phyloP scores from a whole-genome alignment of 2,888 invertebrate genomes.

The Isotomurus palustris region DNA sequence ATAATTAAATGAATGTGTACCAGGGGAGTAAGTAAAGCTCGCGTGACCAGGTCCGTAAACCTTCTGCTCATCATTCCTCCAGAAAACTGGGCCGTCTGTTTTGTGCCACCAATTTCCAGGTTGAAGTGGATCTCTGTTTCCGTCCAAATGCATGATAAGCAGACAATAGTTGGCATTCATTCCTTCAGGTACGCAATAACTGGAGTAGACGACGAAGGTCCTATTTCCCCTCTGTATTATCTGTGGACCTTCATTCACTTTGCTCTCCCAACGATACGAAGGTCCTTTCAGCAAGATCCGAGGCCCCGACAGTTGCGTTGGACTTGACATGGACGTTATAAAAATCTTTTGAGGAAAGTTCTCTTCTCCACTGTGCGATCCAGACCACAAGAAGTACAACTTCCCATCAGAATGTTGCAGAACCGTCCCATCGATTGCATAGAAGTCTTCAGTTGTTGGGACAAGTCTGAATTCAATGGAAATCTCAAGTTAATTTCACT shows the following conservation, averaged over 20 bases:
- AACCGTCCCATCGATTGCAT: slow-evolving; percentile 32
- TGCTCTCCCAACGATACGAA: slow-evolving; percentile 28
- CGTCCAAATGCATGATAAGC: slow-evolving; percentile 25
- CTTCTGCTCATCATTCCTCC: slow-evolving; percentile 30
- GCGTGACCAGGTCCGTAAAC: slow-evolving; percentile 37
- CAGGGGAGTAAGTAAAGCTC: slow-evolving; percentile 33
- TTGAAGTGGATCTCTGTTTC: slow-evolving; percentile 25
- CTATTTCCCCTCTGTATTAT: slow-evolving; percentile 30
- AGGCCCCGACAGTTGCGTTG: slow-evolving; percentile 5
- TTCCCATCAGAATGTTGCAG: slow-evolving; percentile 27
- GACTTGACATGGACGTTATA: slow-evolving; percentile 28
- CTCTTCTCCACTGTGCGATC: neutral
- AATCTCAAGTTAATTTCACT: neutral
- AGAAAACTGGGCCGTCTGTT: slow-evolving; percentile 29
- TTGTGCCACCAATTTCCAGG: slow-evolving; percentile 33
- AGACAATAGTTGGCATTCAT: slow-evolving; percentile 28
- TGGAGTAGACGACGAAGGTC: slow-evolving; percentile 32
- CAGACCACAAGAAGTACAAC: slow-evolving; percentile 30
- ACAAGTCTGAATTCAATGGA: slow-evolving; percentile 4
- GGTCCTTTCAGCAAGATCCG: slow-evolving; percentile 21
- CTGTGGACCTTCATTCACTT: slow-evolving; percentile 33
- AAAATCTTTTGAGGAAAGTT: slow-evolving; percentile 13
- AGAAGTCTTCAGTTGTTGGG: slow-evolving; percentile 3
- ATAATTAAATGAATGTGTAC: slow-evolving; percentile 1
- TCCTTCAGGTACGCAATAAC: slow-evolving; percentile 27